Base-by-base conservation (phyloP, 2,113 vertebrate species). In the Cathartes aura region DNA sequence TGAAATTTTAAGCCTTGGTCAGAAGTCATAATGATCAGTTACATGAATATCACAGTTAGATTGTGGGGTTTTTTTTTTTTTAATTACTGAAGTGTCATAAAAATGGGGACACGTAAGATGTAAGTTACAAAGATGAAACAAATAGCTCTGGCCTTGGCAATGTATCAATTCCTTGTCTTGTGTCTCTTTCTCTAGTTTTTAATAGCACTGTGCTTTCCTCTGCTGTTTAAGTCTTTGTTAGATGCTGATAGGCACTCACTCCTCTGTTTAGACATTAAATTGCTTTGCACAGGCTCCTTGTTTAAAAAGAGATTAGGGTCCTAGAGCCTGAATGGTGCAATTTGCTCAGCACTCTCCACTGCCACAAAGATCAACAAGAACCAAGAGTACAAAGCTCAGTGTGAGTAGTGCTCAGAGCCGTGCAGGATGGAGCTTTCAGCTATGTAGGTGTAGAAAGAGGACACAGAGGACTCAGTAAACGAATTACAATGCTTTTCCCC, bases 221-320 rank as follows among this genome's bases (percentile, higher is more conserved):
- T 82, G 66, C 93, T 93, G 36, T 81, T 90, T 5, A 55, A 92
- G 76, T 26, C 90, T 87, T 81, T 93, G 82, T 93, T 83, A 86
- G 82, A 70, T 58, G 62, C 62, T 73, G 93, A 94, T 24, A 88
- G 85, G 85, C 85, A 80, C 92, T 92, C 48, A 30, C 66, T 89
- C 21, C 73, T 91, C 83, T 96, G 91, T 91, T 95, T 36, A 96
- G 93, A 95, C 62, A 85, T 70, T 43, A 86, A 91, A 96, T 73
- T 85, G 76, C 87, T 95, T 86, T 85, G 80, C 73, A 93, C 84
- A 86, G 29, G 93, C 68, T 85, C 91, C 91, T 91, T 80, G 66
- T 95, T 96, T 96, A 95, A 91, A 63, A 74, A 73, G 87, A 89
- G 89, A 95, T 96, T 91, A 92, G 45, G 62, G 78, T 82, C 81